Conservation (phyloP, 2,113 vertebrate species). For the Tupaia chinensis region DNA sequence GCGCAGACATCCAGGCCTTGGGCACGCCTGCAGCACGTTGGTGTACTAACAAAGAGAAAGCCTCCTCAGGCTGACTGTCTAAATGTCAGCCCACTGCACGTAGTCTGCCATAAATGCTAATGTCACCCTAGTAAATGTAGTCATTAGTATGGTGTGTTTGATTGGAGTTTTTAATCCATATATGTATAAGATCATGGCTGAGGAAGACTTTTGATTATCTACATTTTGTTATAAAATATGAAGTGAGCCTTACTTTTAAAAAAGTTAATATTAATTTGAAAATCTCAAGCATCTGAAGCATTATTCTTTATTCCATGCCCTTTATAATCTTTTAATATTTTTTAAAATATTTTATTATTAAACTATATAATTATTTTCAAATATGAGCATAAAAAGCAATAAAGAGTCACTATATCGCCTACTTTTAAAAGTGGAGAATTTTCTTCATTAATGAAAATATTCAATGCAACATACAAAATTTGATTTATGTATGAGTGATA, state of each 20-base stretch:
- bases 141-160: conserved; percentile 9
- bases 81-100: conserved; percentile 75
- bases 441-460: conserved; percentile 20
- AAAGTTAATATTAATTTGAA: conserved; percentile 35
- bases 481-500: not conserved
- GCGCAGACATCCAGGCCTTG: conserved; percentile 66
- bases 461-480: not conserved
- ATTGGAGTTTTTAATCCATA: conserved; percentile 53
- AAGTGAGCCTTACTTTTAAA: not conserved
- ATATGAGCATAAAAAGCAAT: not conserved
- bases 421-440: conserved; percentile 23
- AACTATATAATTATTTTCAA: conserved; percentile 35
- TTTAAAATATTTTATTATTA: not conserved
- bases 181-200: not conserved
- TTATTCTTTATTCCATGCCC: not conserved
- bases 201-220: conserved; percentile 39
- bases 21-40: conserved; percentile 76
- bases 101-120: conserved; percentile 69
- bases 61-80: conserved; percentile 65
- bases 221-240: conserved; percentile 37
- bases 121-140: conserved; percentile 24
- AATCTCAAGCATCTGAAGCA: not conserved
- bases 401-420: not conserved
- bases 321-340: not conserved
- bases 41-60: conserved; percentile 65